Evolutionary conservation across 2,888 invertebrate species (phyloP).

Genomic region (Pogonocherus hispidulus): DNA sequence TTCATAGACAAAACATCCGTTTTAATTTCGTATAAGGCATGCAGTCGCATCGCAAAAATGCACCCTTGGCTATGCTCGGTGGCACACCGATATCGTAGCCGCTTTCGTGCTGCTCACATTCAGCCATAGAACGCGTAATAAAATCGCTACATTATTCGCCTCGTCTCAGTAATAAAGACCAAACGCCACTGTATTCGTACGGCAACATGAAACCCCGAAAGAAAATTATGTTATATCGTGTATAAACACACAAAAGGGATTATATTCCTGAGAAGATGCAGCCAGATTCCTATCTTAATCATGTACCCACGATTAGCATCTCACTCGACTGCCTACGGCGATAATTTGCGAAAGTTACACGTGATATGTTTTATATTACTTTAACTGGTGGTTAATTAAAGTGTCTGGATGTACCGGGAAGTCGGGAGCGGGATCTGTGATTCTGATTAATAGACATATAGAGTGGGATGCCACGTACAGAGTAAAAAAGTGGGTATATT

Average conservation of each 20-base stretch:
- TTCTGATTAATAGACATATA: neutral
- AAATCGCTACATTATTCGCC: neutral
- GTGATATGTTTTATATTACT: slow-evolving; percentile 5
- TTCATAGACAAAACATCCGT: neutral
- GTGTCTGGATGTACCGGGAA: neutral
- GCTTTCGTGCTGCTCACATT: too few species aligned
- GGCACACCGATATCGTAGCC: neutral
- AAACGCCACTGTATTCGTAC: neutral
- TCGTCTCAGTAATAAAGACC: neutral
- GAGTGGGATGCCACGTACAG: neutral
- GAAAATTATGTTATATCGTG: slow-evolving; percentile 14
- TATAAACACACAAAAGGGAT: slow-evolving; percentile 14
- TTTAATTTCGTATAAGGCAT: neutral
- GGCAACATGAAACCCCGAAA: neutral
- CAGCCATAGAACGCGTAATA: neutral
- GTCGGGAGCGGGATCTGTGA: neutral
- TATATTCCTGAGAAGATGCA: slow-evolving; percentile 9
- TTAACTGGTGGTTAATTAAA: slow-evolving; percentile 3
- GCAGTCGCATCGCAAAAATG: neutral
- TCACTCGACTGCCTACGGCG: neutral
- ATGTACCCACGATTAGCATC: slow-evolving; percentile 14
- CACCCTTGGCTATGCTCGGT: neutral
- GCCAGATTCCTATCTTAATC: slow-evolving; percentile 15
- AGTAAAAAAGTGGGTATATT: neutral
- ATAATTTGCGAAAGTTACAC: slow-evolving; percentile 14